Evolutionary conservation across 2,797 vertebrate species (phyloP).

Genomic region (Crypturellus tataupa): DNA sequence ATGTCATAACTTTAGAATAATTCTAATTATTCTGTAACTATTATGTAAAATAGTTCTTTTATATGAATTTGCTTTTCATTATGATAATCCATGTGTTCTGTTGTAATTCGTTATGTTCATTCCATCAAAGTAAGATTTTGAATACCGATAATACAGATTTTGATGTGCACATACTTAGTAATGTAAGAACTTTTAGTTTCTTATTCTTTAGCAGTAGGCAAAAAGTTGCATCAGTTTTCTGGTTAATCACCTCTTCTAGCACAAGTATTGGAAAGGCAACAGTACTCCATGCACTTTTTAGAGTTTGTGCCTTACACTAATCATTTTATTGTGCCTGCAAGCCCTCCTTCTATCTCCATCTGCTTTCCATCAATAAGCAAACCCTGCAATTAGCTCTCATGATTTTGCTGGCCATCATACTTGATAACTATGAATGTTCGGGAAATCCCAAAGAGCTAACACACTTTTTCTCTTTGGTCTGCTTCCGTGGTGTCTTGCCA

Average conservation of each 20-base stretch:
- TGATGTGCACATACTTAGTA: neutral
- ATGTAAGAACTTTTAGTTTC: neutral
- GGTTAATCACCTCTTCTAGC: conserved; percentile 15
- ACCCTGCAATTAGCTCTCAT: neutral
- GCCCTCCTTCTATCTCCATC: neutral
- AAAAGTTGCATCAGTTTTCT: neutral
- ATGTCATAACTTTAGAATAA: conserved; percentile 1
- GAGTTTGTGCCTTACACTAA: neutral
- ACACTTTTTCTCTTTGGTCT: conserved; percentile 2
- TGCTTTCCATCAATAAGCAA: neutral
- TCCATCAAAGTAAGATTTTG: neutral
- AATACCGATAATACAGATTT: neutral
- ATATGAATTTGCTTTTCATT: neutral
- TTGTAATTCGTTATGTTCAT: neutral
- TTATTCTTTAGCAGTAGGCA: neutral
- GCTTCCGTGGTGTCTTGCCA: conserved; percentile 47
- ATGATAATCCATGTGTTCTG: neutral
- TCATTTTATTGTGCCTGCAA: neutral
- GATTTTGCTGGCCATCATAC: neutral
- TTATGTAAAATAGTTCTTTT: neutral
- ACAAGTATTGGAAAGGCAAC: neutral
- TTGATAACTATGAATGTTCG: neutral
- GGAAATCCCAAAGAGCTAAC: conserved; percentile 25
- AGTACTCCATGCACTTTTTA: neutral
- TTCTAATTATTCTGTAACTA: neutral